These are phyloP conservation scores for Syrphus vitripennis DNA, from an alignment of 2,888 invertebrate species.

Conservation along the genomic window DNA sequence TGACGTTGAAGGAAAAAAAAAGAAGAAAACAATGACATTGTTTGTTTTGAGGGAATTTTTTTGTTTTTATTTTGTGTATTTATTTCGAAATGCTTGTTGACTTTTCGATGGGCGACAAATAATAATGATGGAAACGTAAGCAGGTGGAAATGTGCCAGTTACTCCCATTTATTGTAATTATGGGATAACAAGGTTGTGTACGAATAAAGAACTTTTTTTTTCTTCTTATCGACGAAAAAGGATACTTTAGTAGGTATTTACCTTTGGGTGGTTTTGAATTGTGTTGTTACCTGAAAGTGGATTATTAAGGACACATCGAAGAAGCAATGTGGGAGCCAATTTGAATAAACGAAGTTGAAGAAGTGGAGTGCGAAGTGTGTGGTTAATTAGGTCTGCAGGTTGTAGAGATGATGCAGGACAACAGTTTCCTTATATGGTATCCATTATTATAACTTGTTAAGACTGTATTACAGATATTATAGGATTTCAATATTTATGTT, in stretches of 20 bases:
- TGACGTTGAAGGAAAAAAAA: conserved; percentile 56
- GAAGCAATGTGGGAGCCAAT: neutral
- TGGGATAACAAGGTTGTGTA: conserved; percentile 59
- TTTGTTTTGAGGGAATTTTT: conserved; percentile 53
- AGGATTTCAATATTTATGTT: no score
- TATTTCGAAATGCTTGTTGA: conserved; percentile 51
- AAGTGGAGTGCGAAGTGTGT: neutral
- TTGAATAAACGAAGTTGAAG: neutral
- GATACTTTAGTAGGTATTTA: neutral
- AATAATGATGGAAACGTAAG: conserved; percentile 52
- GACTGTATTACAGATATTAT: no score
- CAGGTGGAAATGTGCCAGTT: conserved; percentile 68
- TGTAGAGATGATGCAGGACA: neutral
- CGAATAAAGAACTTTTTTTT: neutral
- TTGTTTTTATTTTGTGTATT: conserved; percentile 2
- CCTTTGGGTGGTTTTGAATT: neutral
- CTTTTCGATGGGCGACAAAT: conserved; percentile 55
- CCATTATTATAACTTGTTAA: no score
- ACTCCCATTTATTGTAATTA: conserved; percentile 62
- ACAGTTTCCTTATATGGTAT: neutral
- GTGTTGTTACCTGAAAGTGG: neutral
- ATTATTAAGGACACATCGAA: neutral
- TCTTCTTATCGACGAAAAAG: neutral
- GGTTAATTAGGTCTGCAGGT: neutral
- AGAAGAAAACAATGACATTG: conserved; percentile 70